A percentile compares a stretch with the other conserved stretches of the same genome.
Conservation (phyloP, 2,113 vertebrate genomes). For the Carassius carassius region DNA sequence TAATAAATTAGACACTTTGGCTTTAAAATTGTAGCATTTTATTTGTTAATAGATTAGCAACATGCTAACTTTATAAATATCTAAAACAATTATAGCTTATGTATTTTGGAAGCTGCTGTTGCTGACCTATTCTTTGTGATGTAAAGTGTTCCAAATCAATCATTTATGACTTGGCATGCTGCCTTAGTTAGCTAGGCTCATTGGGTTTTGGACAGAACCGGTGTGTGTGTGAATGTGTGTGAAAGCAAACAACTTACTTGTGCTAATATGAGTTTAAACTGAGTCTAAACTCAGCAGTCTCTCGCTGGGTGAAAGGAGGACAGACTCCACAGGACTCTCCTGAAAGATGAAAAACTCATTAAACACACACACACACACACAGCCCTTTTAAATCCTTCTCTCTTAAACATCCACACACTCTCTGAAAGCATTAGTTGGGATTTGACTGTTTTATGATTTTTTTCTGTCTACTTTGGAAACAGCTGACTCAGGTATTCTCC, state of each 20-base stretch:
- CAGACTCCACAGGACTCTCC: slow-evolving; percentile 58
- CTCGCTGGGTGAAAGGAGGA: slow-evolving; percentile 52
- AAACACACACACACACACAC: slow-evolving; percentile 40
- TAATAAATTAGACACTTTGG: neutral
- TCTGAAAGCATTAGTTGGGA: neutral
- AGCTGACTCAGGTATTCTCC: slow-evolving; percentile 22
- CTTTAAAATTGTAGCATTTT: neutral
- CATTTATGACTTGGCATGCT: neutral
- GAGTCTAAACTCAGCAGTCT: slow-evolving; percentile 41
- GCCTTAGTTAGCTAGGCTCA: neutral
- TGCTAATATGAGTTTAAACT: slow-evolving; percentile 21
- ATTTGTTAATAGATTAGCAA: neutral
- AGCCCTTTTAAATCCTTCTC: slow-evolving; percentile 34
- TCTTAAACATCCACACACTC: slow-evolving; percentile 13
- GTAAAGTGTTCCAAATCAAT: neutral
- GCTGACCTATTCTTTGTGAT: neutral
- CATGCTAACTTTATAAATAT: neutral
- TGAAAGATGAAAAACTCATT: slow-evolving; percentile 55
- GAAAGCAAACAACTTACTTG: slow-evolving; percentile 42
- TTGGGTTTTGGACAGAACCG: neutral
- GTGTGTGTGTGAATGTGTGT: slow-evolving; percentile 27
- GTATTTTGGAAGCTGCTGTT: neutral
- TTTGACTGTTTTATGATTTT: slow-evolving; percentile 21
- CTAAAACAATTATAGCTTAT: neutral
- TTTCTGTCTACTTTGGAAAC: slow-evolving; percentile 18